Evolutionary conservation across 2,797 vertebrate genomes (phyloP).

Genomic region (Acipenser transmontanus): DNA sequence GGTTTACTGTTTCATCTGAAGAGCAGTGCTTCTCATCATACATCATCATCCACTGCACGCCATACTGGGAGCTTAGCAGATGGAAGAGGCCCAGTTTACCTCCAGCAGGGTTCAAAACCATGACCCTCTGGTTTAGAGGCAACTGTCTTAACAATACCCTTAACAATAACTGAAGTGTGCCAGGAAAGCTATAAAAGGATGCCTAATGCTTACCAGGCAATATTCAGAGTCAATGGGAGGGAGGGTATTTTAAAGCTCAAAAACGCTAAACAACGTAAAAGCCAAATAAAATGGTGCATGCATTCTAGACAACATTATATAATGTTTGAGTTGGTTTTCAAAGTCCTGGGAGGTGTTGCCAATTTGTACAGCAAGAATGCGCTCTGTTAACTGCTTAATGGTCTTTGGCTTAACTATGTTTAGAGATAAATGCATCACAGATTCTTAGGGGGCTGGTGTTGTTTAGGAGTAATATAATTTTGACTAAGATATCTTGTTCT

Average conservation of each 20-base stretch:
- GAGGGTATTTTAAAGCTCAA: conserved; percentile 19
- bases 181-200: not conserved
- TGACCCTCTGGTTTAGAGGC: not conserved
- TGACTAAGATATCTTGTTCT: no score
- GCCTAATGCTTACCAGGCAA: conserved; percentile 17
- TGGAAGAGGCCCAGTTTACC: not conserved
- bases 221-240: conserved; percentile 27
- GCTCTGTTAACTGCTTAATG: conserved; percentile 5
- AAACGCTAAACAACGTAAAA: conserved; percentile 15
- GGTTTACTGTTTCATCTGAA: not conserved
- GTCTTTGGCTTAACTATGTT: conserved; percentile 17
- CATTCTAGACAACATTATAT: conserved; percentile 14
- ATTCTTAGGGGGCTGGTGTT: no score
- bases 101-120: not conserved
- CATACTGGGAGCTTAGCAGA: not conserved
- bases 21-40: not conserved
- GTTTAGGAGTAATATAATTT: no score
- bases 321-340: conserved; percentile 20
- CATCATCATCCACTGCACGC: not conserved
- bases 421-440: conserved; percentile 9
- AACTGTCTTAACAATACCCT: not conserved
- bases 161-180: not conserved
- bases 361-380: conserved; percentile 8
- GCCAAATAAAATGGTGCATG: conserved; percentile 12
- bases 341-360: conserved; percentile 18